A percentile compares a stretch with the other conserved stretches of the same genome.
phyloP scores from a whole-genome alignment of 2,888 invertebrate species.

The Diogma glabrata region DNA sequence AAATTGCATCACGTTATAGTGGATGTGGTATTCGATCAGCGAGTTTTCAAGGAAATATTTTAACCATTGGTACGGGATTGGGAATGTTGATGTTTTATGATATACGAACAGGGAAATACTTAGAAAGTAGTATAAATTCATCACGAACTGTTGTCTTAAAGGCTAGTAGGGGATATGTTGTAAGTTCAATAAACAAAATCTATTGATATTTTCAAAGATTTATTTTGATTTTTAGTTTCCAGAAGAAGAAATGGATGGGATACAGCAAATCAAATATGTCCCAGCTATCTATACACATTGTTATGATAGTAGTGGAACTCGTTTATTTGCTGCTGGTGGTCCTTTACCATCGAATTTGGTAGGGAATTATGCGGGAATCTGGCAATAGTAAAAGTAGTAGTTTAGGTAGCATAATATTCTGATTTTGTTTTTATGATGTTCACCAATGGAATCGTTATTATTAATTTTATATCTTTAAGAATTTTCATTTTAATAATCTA shows the following conservation, averaged over 20 bases:
- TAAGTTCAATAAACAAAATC: slow-evolving; percentile 37
- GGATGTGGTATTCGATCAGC: slow-evolving; percentile 88
- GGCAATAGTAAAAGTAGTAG: no score
- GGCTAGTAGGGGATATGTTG: slow-evolving; percentile 81
- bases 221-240: slow-evolving; percentile 49
- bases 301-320: slow-evolving; percentile 83
- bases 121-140: slow-evolving; percentile 82
- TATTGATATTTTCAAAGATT: neutral
- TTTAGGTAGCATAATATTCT: no score
- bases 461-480: no score
- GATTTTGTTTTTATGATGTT: no score
- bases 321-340: slow-evolving; percentile 90
- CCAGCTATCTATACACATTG: slow-evolving; percentile 95
- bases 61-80: slow-evolving; percentile 88
- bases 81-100: slow-evolving; percentile 92
- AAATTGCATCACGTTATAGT: slow-evolving; percentile 74
- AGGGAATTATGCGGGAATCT: slow-evolving; percentile 90
- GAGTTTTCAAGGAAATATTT: slow-evolving; percentile 77
- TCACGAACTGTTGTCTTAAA: slow-evolving; percentile 77
- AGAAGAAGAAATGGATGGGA: slow-evolving; percentile 73
- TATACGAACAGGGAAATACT: slow-evolving; percentile 77
- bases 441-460: no score
- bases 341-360: slow-evolving; percentile 83
- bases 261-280: slow-evolving; percentile 76
- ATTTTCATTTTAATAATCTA: no score